Conservation (phyloP, 2,113 vertebrate genomes). For the Gulo gulo region DNA sequence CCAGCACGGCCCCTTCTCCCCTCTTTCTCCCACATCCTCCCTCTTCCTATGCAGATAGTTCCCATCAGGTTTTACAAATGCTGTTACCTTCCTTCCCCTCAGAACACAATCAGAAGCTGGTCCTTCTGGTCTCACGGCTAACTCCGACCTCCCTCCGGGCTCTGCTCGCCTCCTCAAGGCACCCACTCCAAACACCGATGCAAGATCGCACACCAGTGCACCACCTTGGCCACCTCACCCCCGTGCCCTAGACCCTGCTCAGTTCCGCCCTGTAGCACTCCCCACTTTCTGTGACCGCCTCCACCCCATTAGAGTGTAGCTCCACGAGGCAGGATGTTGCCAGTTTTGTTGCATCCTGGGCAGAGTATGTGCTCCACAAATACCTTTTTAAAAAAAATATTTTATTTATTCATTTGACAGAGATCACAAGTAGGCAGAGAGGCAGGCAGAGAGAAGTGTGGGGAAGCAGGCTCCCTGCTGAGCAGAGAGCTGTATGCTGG, state of each 20-base stretch:
- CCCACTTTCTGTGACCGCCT: accelerated
- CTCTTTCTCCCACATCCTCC: not conserved
- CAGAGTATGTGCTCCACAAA: not conserved
- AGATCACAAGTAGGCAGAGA: too few relatives aligned
- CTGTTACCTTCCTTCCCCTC: not conserved
- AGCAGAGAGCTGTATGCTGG: too few relatives aligned
- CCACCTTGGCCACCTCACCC: not conserved
- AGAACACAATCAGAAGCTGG: not conserved
- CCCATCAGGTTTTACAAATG: not conserved
- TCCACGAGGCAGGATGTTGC: not conserved
- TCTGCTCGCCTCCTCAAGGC: accelerated
- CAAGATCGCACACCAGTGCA: too few relatives aligned
- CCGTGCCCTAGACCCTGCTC: not conserved
- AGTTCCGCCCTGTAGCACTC: not conserved
- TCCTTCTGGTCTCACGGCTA: not conserved
- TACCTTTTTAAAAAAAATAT: too few relatives aligned
- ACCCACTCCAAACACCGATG: not conserved
- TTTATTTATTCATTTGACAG: too few relatives aligned
- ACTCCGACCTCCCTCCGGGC: not conserved
- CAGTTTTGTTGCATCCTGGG: not conserved
- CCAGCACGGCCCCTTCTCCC: not conserved
- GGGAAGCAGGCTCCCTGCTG: too few relatives aligned
- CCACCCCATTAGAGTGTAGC: not conserved
- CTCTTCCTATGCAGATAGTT: not conserved
- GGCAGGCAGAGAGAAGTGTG: too few relatives aligned